Evolutionary conservation across 1,140 invertebrate genomes (phyloP), one percentile per base, ranked within the genome.

Genomic region (Papilio polytes): DNA sequence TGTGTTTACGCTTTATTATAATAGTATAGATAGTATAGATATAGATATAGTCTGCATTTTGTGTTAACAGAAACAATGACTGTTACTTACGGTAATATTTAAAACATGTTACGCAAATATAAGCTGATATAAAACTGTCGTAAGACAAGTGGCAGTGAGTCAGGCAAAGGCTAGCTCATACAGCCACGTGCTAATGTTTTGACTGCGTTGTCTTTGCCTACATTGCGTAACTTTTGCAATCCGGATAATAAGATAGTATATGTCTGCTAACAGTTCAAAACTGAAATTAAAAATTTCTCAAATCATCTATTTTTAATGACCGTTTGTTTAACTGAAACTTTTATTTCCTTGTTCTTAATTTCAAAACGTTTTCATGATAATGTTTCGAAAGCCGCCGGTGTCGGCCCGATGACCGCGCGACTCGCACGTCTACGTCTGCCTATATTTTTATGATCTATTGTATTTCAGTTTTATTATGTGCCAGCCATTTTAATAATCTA

Each of bases 381-480:
- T 51, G 13, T 70, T 70, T 15, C 12, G 63, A 31, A 70, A 70
- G 36, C 15, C 73, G 73, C 0, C 36, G n/a, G n/a, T 18, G 46
- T 26, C 74, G 74, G 44, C 74, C 46, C 22, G 74, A 20, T 46
- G 31, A 73, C 72, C 41, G 31, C 31, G 36, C 36, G 72, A 73
- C 72, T 18, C n/a, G 36, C 72, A 8, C 12, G 73, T 22, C 44
- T 46, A 6, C 4, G 3, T n/a, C 46, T 76, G 12, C 26, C 46
- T 76, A 76, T 51, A 70, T 2, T 76, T 76, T 76, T 51, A 76
- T 76, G 20, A 48, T 76, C 74, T 76, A 76, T 76, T 76, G 74
- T 76, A 51, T 48, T 76, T 76, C 41, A 48, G 9, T 76, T 76
- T 76, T 76, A 76, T 76, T 76, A 51, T 31, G 74, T 76, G 74